Conservation (phyloP, 2,113 vertebrate species). For the Pelecanus crispus region DNA sequence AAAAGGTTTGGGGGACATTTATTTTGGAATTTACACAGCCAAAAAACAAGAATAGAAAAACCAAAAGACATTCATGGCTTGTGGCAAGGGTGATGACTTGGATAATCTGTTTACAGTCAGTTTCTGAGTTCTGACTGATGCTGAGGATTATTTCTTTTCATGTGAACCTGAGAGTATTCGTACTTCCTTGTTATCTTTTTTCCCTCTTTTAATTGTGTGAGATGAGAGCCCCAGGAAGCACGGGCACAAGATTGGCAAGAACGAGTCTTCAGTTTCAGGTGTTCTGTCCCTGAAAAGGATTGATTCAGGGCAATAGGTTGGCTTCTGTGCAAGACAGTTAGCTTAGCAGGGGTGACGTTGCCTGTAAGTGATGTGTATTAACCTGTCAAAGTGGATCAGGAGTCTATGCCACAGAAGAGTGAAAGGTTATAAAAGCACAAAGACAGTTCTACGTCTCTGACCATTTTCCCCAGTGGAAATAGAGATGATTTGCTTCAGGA, state of each 20-base stretch:
- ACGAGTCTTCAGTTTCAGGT: background rate
- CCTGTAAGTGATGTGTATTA: slow-evolving; percentile 39
- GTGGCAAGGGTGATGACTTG: background rate
- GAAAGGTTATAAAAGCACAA: slow-evolving; percentile 30
- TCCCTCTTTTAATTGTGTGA: background rate
- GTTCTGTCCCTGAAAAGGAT: background rate
- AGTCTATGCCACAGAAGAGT: background rate
- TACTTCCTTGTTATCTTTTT: background rate
- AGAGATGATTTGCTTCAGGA: background rate
- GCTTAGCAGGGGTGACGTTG: background rate
- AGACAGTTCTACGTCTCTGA: background rate
- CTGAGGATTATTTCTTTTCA: background rate
- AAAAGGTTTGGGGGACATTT: background rate
- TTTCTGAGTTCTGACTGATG: background rate
- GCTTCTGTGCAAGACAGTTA: slow-evolving; percentile 13
- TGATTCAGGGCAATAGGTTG: slow-evolving; percentile 8
- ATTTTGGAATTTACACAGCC: background rate
- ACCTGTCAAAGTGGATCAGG: slow-evolving; percentile 41
- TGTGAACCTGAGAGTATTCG: background rate
- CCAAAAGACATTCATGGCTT: background rate
- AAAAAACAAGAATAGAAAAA: background rate
- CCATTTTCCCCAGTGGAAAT: background rate
- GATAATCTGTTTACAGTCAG: background rate
- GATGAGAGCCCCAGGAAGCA: background rate
- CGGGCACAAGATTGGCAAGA: background rate